Base-by-base conservation (phyloP, 1,140 invertebrate species). In the Conus betulinus region DNA sequence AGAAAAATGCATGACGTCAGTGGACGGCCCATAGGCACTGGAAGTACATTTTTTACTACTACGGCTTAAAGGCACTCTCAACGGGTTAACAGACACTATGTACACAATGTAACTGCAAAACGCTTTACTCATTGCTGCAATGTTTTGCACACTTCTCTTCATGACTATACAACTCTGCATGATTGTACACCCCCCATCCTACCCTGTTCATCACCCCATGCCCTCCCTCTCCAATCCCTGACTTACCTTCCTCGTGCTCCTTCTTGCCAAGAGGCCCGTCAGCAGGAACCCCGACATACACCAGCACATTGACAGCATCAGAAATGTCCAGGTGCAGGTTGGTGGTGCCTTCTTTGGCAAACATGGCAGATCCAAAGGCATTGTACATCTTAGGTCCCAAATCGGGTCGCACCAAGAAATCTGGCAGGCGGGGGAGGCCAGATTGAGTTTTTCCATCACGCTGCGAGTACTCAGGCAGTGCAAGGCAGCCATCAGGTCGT, bases 351-450 rank as follows among this genome's bases (percentile, higher is more conserved):
- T 98, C 98, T 71, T 92, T 92, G 23, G 95, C 94, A 87, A 90
- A 93, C 86, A 90, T 89, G 78, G 94, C 93, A 10, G 94, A 95
- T 23, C 99, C 99, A 95, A 99, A 99, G 6, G 99, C 99, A 92
- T 98, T 99, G 95, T 99, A 99, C 98, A 99, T 99, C 95, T 99
- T 99, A 0, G 99, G 99, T 0, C 99, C 99, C 8, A 99, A 95
- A 96, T 99, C 99, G 1, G 99, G 99, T 57, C 97, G 97, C 0
- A 99, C 98, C 95, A 99, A 99, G 95, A 98, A 98, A 87, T 98
- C 98, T 0, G 98, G 98, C 85, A 99, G 95, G 78, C 98, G 96
- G 11, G 94, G 93, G 0, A 99, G 96, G 15, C 8, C 57, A 39
- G 39, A 39, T 39, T 39, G 39, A 39, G 39, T 39, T 86, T 86